Evolutionary conservation across 2,113 vertebrate species (phyloP).

Genomic region (Lethenteron camtschaticum): DNA sequence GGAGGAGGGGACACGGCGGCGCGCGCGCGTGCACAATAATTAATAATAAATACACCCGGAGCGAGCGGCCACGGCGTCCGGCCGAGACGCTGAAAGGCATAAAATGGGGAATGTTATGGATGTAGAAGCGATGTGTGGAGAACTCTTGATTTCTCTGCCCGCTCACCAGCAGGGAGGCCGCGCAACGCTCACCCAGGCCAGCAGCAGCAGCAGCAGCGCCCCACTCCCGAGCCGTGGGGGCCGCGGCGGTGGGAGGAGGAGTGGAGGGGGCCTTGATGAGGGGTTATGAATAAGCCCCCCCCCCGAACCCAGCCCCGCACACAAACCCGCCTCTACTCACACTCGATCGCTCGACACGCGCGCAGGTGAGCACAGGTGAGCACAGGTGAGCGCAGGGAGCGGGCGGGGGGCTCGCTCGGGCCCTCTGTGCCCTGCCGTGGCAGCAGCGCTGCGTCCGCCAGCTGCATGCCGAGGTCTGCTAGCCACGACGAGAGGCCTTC

Average conservation of each 20-base stretch:
- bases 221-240: neutral
- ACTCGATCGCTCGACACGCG: too few species aligned
- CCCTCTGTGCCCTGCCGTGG: too few species aligned
- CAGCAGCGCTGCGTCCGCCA: too few species aligned
- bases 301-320: neutral
- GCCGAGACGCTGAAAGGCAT: slow-evolving; percentile 3
- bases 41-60: neutral
- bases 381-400: too few species aligned
- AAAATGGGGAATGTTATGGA: slow-evolving; percentile 4
- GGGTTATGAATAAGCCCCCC: slow-evolving; percentile 8
- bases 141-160: too few species aligned
- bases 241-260: slow-evolving; percentile 12
- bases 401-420: too few species aligned
- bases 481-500: too few species aligned
- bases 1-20: neutral
- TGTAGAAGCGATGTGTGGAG: neutral
- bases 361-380: too few species aligned
- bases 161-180: too few species aligned
- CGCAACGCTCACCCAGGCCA: too few species aligned
- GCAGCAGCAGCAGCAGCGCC: neutral
- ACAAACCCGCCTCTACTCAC: neutral
- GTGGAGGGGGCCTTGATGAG: slow-evolving; percentile 13
- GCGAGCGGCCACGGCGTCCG: neutral
- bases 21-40: neutral
- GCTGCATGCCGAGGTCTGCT: too few species aligned